A percentile compares a stretch with the other conserved stretches of the same genome.
phyloP scores from a whole-genome alignment of 2,797 vertebrate genomes.

The Dallia pectoralis region DNA sequence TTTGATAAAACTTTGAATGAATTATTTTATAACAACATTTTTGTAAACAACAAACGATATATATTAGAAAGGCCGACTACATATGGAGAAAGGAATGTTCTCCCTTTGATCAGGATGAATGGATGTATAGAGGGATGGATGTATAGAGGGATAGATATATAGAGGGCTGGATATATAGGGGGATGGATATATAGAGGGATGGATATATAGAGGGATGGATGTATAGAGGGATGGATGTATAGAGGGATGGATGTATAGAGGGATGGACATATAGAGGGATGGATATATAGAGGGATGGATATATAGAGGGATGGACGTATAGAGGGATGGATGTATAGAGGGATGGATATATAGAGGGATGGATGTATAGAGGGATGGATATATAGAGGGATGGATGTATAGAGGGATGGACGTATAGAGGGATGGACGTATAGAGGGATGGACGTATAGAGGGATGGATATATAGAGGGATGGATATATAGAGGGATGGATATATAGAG shows the following conservation, averaged over 20 bases:
- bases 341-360: no score
- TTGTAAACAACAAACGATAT: slow-evolving; percentile 3
- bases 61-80: background rate
- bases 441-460: slow-evolving; percentile 38
- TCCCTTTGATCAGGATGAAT: slow-evolving; percentile 3
- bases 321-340: slow-evolving; percentile 38
- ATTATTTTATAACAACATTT: background rate
- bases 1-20: background rate
- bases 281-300: no score
- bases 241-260: slow-evolving; percentile 28
- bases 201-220: slow-evolving; percentile 37
- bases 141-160: slow-evolving; percentile 42
- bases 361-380: slow-evolving; percentile 27
- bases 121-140: slow-evolving; percentile 37
- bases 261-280: slow-evolving; percentile 40
- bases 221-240: no score
- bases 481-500: slow-evolving; percentile 27
- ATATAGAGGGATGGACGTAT: slow-evolving; percentile 28
- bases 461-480: no score
- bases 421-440: slow-evolving; percentile 35
- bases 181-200: slow-evolving; percentile 37
- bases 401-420: no score
- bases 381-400: slow-evolving; percentile 41
- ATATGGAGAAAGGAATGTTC: no score
- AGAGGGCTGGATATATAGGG: slow-evolving; percentile 27